These are phyloP conservation scores for Chaetophractus vellerosus DNA, from an alignment of 2,797 vertebrate genomes.

Conservation along the genomic window DNA sequence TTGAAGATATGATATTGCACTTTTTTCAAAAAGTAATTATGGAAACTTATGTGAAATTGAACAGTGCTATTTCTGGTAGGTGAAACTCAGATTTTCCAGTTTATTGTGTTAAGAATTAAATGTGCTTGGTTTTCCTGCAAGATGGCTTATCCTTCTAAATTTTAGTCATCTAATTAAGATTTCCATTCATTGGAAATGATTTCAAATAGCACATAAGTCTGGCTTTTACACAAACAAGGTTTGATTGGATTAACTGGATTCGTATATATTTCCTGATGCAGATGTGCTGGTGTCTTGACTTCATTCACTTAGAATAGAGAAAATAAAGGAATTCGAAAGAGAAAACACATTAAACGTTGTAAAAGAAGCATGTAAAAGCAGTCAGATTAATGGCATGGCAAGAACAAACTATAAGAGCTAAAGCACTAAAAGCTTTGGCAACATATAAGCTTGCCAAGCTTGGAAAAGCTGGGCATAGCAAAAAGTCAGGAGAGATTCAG, in stretches of 20 bases:
- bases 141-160: conserved; percentile 65
- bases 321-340: background rate
- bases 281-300: conserved; percentile 41
- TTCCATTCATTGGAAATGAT: conserved; percentile 77
- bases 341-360: conserved; percentile 19
- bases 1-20: background rate
- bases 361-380: background rate
- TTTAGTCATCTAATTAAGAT: conserved; percentile 79
- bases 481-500: background rate
- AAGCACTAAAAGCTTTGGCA: background rate
- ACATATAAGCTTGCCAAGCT: background rate
- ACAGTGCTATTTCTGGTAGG: background rate
- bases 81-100: conserved; percentile 57
- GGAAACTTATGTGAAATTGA: conserved; percentile 10
- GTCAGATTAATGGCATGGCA: background rate
- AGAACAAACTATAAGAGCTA: background rate
- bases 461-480: background rate
- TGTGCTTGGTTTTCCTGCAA: conserved; percentile 59
- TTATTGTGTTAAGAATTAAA: conserved; percentile 70
- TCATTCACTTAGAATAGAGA: conserved; percentile 56
- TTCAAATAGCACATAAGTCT: conserved; percentile 72
- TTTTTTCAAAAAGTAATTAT: background rate
- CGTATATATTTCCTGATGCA: conserved; percentile 74
- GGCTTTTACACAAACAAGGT: conserved; percentile 71
- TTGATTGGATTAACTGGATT: conserved; percentile 79